A percentile compares a stretch with the other conserved stretches of the same genome.
These are phyloP conservation scores for Seriola aureovittata DNA, from an alignment of 2,113 vertebrate genomes.

Conservation along the genomic window DNA sequence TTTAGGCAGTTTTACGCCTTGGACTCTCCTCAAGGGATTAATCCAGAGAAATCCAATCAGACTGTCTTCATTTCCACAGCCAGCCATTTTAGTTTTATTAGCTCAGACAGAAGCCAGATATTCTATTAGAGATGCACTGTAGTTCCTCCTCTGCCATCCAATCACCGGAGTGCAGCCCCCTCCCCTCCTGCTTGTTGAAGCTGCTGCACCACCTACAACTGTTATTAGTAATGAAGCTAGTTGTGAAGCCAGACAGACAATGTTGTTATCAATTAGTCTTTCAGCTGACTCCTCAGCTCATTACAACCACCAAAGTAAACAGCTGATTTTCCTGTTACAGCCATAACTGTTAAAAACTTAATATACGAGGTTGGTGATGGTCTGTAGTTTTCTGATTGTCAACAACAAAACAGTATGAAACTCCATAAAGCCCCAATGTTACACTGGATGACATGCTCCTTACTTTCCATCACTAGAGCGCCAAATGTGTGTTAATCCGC, in stretches of 20 bases:
- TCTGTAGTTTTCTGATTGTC: too few relatives aligned
- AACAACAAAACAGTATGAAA: background rate
- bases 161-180: background rate
- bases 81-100: conserved; percentile 80
- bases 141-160: conserved; percentile 40
- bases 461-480: background rate
- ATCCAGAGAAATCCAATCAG: conserved; percentile 81
- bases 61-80: conserved; percentile 79
- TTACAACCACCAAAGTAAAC: background rate
- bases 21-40: conserved; percentile 73
- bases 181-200: background rate
- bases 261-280: background rate
- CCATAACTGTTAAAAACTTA: too few relatives aligned
- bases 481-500: background rate
- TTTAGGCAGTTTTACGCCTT: conserved; percentile 47
- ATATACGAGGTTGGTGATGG: too few relatives aligned
- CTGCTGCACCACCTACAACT: background rate
- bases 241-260: background rate
- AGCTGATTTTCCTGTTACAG: background rate
- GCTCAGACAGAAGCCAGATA: conserved; percentile 67
- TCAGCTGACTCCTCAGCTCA: background rate
- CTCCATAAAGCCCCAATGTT: too few relatives aligned
- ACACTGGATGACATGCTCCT: background rate
- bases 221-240: background rate
- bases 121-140: conserved; percentile 62